Evolutionary conservation across 1,140 invertebrate species (phyloP).

Genomic region (Aplysia californica): DNA sequence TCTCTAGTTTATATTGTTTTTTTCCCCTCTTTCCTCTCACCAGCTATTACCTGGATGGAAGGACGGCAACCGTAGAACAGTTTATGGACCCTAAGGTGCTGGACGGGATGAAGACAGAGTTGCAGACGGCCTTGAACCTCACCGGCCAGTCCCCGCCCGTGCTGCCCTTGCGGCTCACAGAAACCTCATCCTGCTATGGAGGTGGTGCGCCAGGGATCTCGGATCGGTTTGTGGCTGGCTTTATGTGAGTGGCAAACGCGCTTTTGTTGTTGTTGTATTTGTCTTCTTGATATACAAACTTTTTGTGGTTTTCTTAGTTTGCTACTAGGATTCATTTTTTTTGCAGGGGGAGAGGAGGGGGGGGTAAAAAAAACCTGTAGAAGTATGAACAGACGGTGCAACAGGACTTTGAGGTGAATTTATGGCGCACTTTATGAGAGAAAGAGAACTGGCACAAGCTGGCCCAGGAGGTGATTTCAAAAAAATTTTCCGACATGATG

Average conservation of each 20-base stretch:
- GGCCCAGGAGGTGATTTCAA: too few species aligned
- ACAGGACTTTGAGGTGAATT: too few species aligned
- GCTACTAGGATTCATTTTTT: too few species aligned
- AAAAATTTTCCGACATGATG: too few species aligned
- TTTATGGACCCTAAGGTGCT: conserved; percentile 77
- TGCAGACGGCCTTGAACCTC: conserved; percentile 70
- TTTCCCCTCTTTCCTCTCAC: too few species aligned
- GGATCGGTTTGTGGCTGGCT: conserved; percentile 78
- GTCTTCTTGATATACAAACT: neutral
- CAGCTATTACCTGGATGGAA: conserved; percentile 81
- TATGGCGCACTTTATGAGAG: too few species aligned
- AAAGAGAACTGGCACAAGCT: too few species aligned
- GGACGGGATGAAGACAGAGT: conserved; percentile 73
- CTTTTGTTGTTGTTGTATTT: neutral
- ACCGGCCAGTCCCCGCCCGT: conserved; percentile 20
- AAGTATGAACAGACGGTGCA: too few species aligned
- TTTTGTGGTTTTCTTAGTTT: neutral
- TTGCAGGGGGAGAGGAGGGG: too few species aligned
- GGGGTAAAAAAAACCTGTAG: too few species aligned
- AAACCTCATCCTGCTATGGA: conserved; percentile 81
- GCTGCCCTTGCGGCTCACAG: conserved; percentile 75
- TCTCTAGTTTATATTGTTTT: too few species aligned
- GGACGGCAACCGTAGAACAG: conserved; percentile 73
- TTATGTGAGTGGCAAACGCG: conserved; percentile 63
- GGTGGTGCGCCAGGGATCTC: conserved; percentile 80